phyloP scores from a whole-genome alignment of 2,113 vertebrate genomes.

The Barbus barbus region DNA sequence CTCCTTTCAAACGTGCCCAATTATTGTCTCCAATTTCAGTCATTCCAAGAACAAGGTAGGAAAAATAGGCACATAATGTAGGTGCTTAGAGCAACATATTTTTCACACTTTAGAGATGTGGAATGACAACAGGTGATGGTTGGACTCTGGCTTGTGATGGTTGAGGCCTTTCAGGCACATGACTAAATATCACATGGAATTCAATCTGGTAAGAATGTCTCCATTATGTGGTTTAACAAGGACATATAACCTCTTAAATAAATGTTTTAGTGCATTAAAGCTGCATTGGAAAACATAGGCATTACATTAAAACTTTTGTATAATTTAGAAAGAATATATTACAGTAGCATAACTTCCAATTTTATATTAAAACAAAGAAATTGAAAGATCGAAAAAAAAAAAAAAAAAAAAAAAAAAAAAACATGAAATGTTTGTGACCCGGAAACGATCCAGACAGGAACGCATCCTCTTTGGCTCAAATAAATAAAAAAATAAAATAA shows the following conservation, averaged over 20 bases:
- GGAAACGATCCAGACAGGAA: constrained; percentile 55
- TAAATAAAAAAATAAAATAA: constrained; percentile 70
- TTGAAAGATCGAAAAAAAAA: constrained; percentile 56
- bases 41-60: constrained; percentile 25
- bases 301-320: constrained; percentile 75
- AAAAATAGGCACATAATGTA: constrained; percentile 43
- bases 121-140: constrained; percentile 39
- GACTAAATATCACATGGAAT: constrained; percentile 35
- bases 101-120: constrained; percentile 30
- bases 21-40: constrained; percentile 51
- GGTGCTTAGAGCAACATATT: constrained; percentile 50
- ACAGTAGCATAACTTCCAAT: constrained; percentile 76
- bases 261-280: constrained; percentile 79
- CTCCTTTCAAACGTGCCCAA: constrained; percentile 35
- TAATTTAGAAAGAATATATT: constrained; percentile 84
- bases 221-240: constrained; percentile 60
- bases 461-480: constrained; percentile 79
- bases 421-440: constrained; percentile 66
- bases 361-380: constrained; percentile 72
- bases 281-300: constrained; percentile 77
- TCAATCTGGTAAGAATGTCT: constrained; percentile 35
- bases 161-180: constrained; percentile 17
- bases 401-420: constrained; percentile 53
- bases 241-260: constrained; percentile 58
- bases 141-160: constrained; percentile 40